A percentile compares a stretch with the other conserved stretches of the same genome.
Conservation (phyloP, 2,888 invertebrate species). For the Dasypogon diadema region DNA sequence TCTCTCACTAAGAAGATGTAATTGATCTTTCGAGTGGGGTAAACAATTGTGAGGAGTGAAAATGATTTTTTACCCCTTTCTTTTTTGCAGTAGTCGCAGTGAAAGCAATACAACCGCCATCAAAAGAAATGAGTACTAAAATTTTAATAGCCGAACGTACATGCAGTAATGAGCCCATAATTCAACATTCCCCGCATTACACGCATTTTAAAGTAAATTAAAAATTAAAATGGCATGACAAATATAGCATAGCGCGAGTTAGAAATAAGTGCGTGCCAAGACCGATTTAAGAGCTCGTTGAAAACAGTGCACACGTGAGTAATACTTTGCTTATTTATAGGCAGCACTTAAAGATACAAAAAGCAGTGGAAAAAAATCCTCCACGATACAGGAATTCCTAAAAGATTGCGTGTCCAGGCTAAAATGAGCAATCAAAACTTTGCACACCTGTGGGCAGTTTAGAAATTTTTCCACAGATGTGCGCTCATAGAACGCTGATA, state of each 20-base stretch:
- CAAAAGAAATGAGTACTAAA: no score
- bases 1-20: no score
- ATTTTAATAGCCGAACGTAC: no score
- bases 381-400: conserved; percentile 17
- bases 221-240: not conserved
- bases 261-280: not conserved
- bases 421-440: conserved; percentile 31
- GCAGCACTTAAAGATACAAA: conserved; percentile 9
- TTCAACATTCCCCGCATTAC: not conserved
- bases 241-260: not conserved
- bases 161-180: no score
- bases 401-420: conserved; percentile 33
- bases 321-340: conserved; percentile 22
- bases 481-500: conserved; percentile 21
- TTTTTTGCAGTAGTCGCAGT: no score
- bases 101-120: no score
- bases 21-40: no score
- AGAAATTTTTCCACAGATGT: conserved; percentile 36
- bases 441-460: conserved; percentile 38
- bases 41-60: no score
- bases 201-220: conserved; percentile 5
- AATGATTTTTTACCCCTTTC: no score
- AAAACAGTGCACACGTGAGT: conserved; percentile 38
- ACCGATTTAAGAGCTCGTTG: conserved; percentile 16
- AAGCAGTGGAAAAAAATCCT: not conserved